A percentile compares a stretch with the other conserved stretches of the same genome.
Conservation (phyloP, 2,797 vertebrate species). For the Protonibea diacanthus region DNA sequence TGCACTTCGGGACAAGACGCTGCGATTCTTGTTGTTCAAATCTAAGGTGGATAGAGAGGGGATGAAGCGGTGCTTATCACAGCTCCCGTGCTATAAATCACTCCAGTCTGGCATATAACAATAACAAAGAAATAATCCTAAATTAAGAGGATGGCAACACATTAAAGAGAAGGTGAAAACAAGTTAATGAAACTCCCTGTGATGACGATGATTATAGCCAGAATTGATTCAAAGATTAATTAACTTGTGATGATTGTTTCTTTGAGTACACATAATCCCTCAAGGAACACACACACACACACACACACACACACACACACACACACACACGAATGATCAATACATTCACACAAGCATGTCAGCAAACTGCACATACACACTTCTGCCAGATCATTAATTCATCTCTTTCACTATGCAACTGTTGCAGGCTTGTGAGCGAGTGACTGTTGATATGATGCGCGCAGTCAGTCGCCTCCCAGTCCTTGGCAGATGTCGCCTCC, state of each 20-base stretch:
- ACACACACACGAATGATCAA: constrained; percentile 5
- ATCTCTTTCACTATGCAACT: constrained; percentile 34
- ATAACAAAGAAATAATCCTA: constrained; percentile 32
- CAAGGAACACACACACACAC: constrained; percentile 13
- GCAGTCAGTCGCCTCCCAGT: constrained; percentile 67
- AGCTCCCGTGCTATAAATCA: background rate
- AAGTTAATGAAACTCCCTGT: constrained; percentile 52
- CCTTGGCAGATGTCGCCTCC: constrained; percentile 63
- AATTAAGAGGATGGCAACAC: constrained; percentile 13
- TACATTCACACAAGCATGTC: constrained; percentile 21
- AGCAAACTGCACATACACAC: constrained; percentile 16
- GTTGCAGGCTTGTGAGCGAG: constrained; percentile 41
- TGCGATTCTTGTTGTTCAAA: background rate
- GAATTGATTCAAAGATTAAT: constrained; percentile 46
- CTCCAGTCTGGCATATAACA: constrained; percentile 24
- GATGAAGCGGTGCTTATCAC: constrained; percentile 6
- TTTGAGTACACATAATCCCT: constrained; percentile 16
- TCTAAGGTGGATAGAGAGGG: background rate
- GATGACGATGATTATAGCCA: constrained; percentile 16
- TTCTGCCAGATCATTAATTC: constrained; percentile 52
- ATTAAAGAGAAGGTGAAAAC: constrained; percentile 40
- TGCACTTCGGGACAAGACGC: background rate
- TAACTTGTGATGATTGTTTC: constrained; percentile 25
- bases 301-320: background rate
- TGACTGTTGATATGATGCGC: constrained; percentile 70